Evolutionary conservation across 2,888 invertebrate species (phyloP), one percentile per base, ranked within the genome.

Genomic region (Thalpophila matura): DNA sequence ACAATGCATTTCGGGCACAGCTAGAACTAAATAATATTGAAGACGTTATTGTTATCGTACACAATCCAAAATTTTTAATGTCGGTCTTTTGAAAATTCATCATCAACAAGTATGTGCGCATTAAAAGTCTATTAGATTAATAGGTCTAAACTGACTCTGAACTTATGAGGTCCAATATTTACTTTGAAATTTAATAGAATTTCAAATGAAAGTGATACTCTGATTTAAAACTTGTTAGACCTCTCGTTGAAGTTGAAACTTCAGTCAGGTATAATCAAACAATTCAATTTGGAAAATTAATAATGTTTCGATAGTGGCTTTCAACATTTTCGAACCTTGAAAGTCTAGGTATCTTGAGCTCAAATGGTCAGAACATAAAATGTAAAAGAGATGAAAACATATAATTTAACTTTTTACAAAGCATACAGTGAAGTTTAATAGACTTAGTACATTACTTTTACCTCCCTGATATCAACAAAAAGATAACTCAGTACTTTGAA

Each of bases 231-330:
- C 35, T 68, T 26, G 26, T 51, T 22, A 22, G n/a, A 4, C 16
- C 5, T 24, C 5, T 29, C 29, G 6, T 31, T 47, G 10, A 10
- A 29, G 14, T 18, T 54, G 27, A 33, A 70, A 54, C 14, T 37
- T 43, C 9, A 60, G 20, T 37, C n/a, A 33, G 50, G 33, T 46
- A 26, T 31, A 4, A 38, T 33, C 47, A 18, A 37, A 46, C 14
- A 35, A 42, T 66, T 60, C 20, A 42, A 26, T 20, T 46, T n/a
- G 16, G n/a, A n/a, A 60, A 67, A 37, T 16, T 26, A 4, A 10
- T 59, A 27, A 37, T 42, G 5, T 47, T 31, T 60, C 9, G 9
- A 14, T 20, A 40, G 18, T 46, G 24, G 29, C 42, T n/a, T n/a
- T n/a, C n/a, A n/a, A n/a, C 26, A 31, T 20, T 49, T 20, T 22